Conservation (phyloP, 2,888 invertebrate genomes). For the Cephonodes hylas region DNA sequence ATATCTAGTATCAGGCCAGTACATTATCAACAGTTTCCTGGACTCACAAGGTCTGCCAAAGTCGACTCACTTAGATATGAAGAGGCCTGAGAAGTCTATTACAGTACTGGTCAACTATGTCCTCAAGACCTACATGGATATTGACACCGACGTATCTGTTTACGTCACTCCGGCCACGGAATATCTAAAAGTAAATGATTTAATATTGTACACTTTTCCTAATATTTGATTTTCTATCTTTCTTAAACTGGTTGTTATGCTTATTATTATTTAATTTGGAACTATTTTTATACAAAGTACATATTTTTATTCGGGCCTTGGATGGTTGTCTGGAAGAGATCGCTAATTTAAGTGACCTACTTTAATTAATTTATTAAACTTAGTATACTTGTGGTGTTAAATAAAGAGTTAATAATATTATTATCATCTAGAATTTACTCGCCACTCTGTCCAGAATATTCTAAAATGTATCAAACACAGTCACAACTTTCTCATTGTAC, state of each 20-base stretch:
- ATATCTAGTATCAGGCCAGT: slow-evolving; percentile 85
- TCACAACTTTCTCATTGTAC: too few species aligned
- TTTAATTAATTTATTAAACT: too few species aligned
- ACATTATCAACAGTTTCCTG: slow-evolving; percentile 87
- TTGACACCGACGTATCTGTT: slow-evolving; percentile 85
- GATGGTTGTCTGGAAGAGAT: too few species aligned
- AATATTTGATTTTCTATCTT: background rate
- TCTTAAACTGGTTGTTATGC: background rate
- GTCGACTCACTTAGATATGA: slow-evolving; percentile 84
- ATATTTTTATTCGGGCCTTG: too few species aligned
- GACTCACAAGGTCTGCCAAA: slow-evolving; percentile 89
- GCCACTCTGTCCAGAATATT: too few species aligned
- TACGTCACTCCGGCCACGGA: slow-evolving; percentile 89
- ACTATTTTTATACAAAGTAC: too few species aligned
- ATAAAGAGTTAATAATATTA: too few species aligned
- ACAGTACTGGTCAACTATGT: slow-evolving; percentile 85
- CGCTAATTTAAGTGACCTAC: too few species aligned
- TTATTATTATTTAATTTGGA: too few species aligned
- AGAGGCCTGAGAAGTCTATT: slow-evolving; percentile 86
- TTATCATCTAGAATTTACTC: too few species aligned
- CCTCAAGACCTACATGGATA: slow-evolving; percentile 85
- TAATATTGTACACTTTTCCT: background rate
- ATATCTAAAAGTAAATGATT: slow-evolving; percentile 81
- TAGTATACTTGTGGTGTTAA: too few species aligned
- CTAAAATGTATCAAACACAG: too few species aligned